Percentiles rank a stretch among this genome's conserved stretches.
phyloP scores from a whole-genome alignment of 2,113 vertebrate species.

The Trematomus loennbergii region DNA sequence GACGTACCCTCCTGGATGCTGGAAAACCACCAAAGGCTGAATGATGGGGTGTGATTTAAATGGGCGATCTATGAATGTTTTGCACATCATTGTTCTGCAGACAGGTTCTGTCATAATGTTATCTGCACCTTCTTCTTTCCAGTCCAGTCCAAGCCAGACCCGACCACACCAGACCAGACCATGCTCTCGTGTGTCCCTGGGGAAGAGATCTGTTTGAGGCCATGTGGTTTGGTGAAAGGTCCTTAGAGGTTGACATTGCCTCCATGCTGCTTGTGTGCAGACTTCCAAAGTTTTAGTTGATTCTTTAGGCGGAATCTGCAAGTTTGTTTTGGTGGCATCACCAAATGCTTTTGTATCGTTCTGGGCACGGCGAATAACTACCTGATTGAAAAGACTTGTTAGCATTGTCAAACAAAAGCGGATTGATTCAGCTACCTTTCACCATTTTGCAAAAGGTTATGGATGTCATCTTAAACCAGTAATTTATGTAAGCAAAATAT shows the following conservation, averaged over 20 bases:
- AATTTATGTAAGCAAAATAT: too few species aligned
- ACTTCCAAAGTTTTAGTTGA: neutral
- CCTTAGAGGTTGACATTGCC: constrained; percentile 3
- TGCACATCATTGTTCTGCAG: constrained; percentile 52
- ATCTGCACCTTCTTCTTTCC: constrained; percentile 33
- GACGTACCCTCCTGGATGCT: constrained; percentile 82
- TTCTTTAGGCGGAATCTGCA: neutral
- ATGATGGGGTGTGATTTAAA: constrained; percentile 82
- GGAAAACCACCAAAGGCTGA: constrained; percentile 79
- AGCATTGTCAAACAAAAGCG: too few species aligned
- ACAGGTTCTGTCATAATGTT: constrained; percentile 35
- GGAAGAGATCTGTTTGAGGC: constrained; percentile 7
- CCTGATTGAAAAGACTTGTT: neutral
- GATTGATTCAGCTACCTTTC: too few species aligned
- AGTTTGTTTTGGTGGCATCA: neutral
- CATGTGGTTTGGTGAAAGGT: constrained; percentile 15
- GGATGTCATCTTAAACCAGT: too few species aligned
- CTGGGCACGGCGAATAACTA: neutral
- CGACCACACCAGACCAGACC: constrained; percentile 4
- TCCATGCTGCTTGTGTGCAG: neutral
- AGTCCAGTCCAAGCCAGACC: constrained; percentile 22
- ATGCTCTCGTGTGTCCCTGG: neutral
- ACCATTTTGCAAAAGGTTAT: too few species aligned
- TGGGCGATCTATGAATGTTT: constrained; percentile 68
- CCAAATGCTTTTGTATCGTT: neutral